Evolutionary conservation across 2,888 invertebrate genomes (phyloP), one percentile per base, ranked within the genome.

Genomic region (Agrotis ipsilon): DNA sequence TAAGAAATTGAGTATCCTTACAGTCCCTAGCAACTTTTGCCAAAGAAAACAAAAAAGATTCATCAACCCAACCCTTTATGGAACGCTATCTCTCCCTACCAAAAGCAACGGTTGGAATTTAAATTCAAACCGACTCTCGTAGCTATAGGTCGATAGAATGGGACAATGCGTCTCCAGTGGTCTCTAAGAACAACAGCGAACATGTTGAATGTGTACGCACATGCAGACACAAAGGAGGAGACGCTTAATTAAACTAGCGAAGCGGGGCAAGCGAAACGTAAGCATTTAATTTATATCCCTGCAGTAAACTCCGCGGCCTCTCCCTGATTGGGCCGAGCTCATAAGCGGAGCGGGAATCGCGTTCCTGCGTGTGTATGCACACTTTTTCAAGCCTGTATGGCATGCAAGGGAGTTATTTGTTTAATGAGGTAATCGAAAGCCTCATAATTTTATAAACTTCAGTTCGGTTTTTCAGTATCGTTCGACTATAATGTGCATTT

Each of bases 221-320:
- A 93, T 94, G 90, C 93, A 94, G 85, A 86, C 93, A 94, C 94
- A 94, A 94, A 93, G 93, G 92, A 92, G 91, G 84, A 91, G 93
- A 93, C 93, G 94, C 94, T 96, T 96, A 96, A 96, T 96, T 96
- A 96, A 96, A 95, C 95, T 94, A 94, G 94, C 93, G 90, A 89
- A 94, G 94, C 94, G 92, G 92, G 92, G 93, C 93, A 89, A 90
- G 94, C 94, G 93, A 95, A 95, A 95, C 94, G 96, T 94, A 96
- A 95, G 96, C 96, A 94, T 95, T 95, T 94, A 96, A 95, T 96
- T 95, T 96, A 96, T 95, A 95, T 93, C 93, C 93, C 94, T 94
- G 96, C 96, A 95, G 95, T 95, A 95, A 93, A 95, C 92, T 94
- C 93, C 94, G 93, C 95, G 94, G 91, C 92, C 90, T 92, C 91